phyloP scores from a whole-genome alignment of 2,888 invertebrate genomes.

The Pristionchus japonicus region DNA sequence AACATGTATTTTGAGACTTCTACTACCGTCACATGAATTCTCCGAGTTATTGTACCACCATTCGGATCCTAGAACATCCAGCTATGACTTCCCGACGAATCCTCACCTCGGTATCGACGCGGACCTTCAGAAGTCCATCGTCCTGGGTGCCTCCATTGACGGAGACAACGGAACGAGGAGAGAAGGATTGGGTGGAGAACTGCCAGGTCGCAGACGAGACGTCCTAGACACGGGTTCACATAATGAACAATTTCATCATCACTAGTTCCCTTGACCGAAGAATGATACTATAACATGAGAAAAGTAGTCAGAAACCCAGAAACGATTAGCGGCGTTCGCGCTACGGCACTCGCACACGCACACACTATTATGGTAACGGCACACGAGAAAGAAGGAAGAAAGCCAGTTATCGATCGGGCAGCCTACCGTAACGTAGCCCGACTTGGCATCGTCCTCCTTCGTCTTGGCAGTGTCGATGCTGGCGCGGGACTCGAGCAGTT shows the following conservation, averaged over 20 bases:
- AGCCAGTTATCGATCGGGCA: not conserved
- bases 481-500: conserved; percentile 67
- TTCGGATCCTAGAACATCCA: no score
- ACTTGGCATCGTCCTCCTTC: conserved; percentile 61
- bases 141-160: conserved; percentile 71
- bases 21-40: no score
- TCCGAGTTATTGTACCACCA: no score
- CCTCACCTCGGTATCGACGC: conserved; percentile 47
- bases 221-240: conserved; percentile 60
- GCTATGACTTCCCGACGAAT: no score
- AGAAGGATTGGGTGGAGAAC: conserved; percentile 70
- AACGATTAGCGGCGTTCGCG: conserved; percentile 14
- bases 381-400: not conserved
- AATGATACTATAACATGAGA: not conserved
- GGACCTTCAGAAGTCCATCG: conserved; percentile 67
- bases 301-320: not conserved
- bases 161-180: conserved; percentile 73
- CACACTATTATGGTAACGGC: not conserved
- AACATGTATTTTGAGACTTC: no score
- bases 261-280: not conserved
- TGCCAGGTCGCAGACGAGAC: conserved; percentile 74
- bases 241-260: not conserved
- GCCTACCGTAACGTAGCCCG: conserved; percentile 71
- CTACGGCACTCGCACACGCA: conserved; percentile 13
- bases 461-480: conserved; percentile 62